phyloP scores from a whole-genome alignment of 2,113 vertebrate genomes.

The Emydura subglobosa region DNA sequence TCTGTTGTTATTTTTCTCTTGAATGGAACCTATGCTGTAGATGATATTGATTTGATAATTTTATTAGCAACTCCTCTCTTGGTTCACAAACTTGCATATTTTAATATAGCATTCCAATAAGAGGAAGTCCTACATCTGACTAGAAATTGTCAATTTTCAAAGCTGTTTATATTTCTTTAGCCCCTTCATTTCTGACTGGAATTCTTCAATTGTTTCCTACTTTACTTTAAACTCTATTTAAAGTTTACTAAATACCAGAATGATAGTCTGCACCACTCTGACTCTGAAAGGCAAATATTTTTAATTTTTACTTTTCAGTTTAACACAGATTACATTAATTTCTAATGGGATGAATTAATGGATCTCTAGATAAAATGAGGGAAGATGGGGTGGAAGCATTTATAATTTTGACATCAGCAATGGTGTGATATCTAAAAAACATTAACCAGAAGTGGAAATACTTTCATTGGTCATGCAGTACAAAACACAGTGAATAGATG shows the following conservation, averaged over 20 bases:
- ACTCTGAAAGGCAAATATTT: not conserved
- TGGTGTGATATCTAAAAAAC: not conserved
- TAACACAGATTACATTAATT: not conserved
- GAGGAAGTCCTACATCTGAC: not conserved
- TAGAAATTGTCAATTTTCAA: not conserved
- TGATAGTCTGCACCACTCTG: not conserved
- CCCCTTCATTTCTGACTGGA: not conserved
- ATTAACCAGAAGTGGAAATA: not conserved
- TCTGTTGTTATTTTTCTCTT: slow-evolving; percentile 46
- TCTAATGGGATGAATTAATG: not conserved
- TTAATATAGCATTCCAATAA: slow-evolving; percentile 38
- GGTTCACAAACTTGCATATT: slow-evolving; percentile 51
- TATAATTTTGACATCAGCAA: not conserved
- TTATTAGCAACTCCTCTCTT: slow-evolving; percentile 53
- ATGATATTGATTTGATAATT: slow-evolving; percentile 59
- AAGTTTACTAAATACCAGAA: not conserved
- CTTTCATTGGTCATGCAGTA: not conserved
- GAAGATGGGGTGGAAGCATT: not conserved
- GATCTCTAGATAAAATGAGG: not conserved
- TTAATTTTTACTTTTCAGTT: not conserved
- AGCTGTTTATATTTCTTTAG: not conserved
- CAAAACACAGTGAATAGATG: not conserved
- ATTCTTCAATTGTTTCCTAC: slow-evolving; percentile 14
- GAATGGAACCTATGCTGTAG: slow-evolving; percentile 43
- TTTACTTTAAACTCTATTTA: slow-evolving; percentile 16